Percentiles rank a stretch among this genome's conserved stretches.
phyloP scores from a whole-genome alignment of 1,140 invertebrate genomes.

The Lethocerus indicus region DNA sequence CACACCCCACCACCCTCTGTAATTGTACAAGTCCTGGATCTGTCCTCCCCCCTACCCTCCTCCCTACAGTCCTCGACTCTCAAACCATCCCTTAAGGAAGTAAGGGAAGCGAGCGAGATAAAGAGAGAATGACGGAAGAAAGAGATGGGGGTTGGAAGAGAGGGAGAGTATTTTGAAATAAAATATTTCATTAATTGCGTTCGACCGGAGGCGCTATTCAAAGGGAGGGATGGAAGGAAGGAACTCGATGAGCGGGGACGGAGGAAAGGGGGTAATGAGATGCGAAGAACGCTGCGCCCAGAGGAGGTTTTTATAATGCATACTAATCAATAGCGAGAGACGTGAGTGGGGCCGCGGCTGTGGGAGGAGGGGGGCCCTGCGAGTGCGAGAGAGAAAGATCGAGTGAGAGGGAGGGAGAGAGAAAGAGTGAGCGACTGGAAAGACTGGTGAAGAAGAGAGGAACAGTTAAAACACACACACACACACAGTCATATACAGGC shows the following conservation, averaged over 20 bases:
- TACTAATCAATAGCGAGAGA: conserved; percentile 5
- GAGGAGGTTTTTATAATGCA: not conserved
- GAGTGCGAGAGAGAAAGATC: conserved; percentile 1
- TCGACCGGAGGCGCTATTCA: not conserved
- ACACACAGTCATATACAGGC: not conserved
- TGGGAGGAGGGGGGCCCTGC: too few species aligned
- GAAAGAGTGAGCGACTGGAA: too few species aligned
- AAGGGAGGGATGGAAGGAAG: too few species aligned
- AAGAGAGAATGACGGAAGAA: not conserved
- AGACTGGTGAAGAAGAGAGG: not conserved
- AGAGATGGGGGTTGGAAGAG: conserved; percentile 1
- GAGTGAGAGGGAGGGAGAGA: not conserved
- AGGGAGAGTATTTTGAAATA: not conserved
- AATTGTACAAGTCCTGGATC: not conserved
- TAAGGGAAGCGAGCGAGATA: not conserved
- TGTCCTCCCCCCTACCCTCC: not conserved
- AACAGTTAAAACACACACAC: conserved; percentile 1
- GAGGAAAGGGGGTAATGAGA: not conserved
- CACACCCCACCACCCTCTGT: not conserved
- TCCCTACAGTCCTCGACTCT: not conserved
- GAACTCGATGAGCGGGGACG: not conserved
- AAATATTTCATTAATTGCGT: conserved; percentile 9
- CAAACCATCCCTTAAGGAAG: not conserved
- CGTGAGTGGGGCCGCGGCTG: too few species aligned
- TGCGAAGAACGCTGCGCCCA: not conserved